Base-by-base conservation (phyloP, 2,888 invertebrate species). In the Pseudanteris insignis region DNA sequence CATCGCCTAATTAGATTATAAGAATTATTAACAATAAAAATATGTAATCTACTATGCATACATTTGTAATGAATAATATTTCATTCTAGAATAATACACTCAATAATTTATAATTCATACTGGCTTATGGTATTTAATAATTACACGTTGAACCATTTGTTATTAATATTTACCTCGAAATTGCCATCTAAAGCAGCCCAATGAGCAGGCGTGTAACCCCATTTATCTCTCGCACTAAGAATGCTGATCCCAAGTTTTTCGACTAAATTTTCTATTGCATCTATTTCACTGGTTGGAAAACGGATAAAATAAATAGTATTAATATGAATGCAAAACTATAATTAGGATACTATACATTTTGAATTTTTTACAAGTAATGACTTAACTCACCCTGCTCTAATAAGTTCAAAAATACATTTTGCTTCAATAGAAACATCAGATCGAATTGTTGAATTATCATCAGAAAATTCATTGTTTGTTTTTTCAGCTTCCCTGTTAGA, bases 201-300 rank as follows among this genome's bases (percentile, higher is more conserved):
- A 78, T 95, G 95, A 12, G 93, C 93, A 0, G 94, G 92, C 0
- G 94, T 94, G 80, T 95, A 94, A 10, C 95, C 95, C 83, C 94
- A 94, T 75, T 92, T 91, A 80, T 95, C 95, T 11, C 94, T 85
- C 0, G 89, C 89, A 47, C 89, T 87, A 51, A 95, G 81, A 30
- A 79, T 69, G 50, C 88, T 88, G 10, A 87, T 84, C 0, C 94
- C 93, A 30, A 88, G 85, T 76, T 90, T 90, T 72, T 94, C 93
- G 0, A 94, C 90, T 33, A 92, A 81, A 46, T 88, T 87, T 77
- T 94, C 94, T 28, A 94, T 89, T 65, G 91, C 92, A 14, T 88
- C 85, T 4, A 93, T 88, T 78, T 93, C 91, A 1, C 92, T 92
- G 77, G 13, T 18, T 10, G 1, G 10, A 15, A 32, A 24, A 24